Conservation (phyloP, 2,888 invertebrate species). For the Endotricha flammealis region DNA sequence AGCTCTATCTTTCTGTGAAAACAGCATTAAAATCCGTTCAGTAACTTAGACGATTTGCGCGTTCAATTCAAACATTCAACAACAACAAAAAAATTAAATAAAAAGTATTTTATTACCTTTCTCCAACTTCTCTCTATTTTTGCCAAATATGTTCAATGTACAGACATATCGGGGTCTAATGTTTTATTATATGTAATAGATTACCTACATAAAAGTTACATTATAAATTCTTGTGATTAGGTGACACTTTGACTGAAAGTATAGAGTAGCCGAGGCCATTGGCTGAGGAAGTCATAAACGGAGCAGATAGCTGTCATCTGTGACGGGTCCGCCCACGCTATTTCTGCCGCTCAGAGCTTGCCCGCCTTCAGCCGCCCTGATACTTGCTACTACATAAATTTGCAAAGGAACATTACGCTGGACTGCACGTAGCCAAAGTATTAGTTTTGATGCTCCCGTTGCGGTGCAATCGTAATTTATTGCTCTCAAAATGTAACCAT, state of each 20-base stretch:
- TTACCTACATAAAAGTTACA: too few relatives aligned
- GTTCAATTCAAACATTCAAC: too few relatives aligned
- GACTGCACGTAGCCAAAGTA: conserved; percentile 42
- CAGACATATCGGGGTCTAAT: too few relatives aligned
- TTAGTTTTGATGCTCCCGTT: conserved; percentile 22
- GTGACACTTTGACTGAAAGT: not conserved
- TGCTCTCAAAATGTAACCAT: conserved; percentile 5
- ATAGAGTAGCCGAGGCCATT: conserved; percentile 48
- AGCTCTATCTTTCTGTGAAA: too few relatives aligned
- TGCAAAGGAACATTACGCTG: conserved; percentile 42
- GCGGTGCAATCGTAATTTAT: conserved; percentile 5
- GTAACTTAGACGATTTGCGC: too few relatives aligned
- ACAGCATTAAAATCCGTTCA: too few relatives aligned
- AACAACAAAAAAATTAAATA: too few relatives aligned
- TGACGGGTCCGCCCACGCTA: conserved; percentile 73
- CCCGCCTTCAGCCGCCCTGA: conserved; percentile 43
- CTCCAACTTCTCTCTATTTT: too few relatives aligned
- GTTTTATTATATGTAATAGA: too few relatives aligned
- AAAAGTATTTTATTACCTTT: too few relatives aligned
- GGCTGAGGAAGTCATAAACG: conserved; percentile 77
- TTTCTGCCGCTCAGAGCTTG: conserved; percentile 62
- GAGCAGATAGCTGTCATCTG: conserved; percentile 69
- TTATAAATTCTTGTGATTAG: not conserved
- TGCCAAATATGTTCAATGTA: too few relatives aligned
- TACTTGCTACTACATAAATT: conserved; percentile 44